Evolutionary conservation across 1,140 invertebrate species (phyloP), one percentile per base, ranked within the genome.

Genomic region (Papilio machaon): DNA sequence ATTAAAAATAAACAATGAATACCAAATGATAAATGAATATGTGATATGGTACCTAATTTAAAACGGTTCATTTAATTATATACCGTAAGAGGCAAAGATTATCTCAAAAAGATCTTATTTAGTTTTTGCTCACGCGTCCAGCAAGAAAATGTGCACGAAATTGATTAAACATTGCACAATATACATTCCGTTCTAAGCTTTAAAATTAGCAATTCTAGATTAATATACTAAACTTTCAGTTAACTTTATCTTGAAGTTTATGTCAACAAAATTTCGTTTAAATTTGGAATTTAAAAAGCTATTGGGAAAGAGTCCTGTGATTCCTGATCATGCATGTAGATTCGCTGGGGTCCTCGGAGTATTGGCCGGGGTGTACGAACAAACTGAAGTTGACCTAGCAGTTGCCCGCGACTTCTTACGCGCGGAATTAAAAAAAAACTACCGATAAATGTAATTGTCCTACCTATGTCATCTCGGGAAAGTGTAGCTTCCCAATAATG

Each of bases 51-150:
- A 30, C 2, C 23, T 30, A 64, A 64, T 64, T 64, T 30, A 30
- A 13, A 64, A 64, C 9, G 58, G 58, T 23, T 64, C 19, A 64
- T 64, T 64, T 64, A 13, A 64, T 64, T 64, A 35, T 30, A 30
- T 10, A 5, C 10, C 60, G 60, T 64, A 64, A 30, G 30, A 64
- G 60, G 60, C 23, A 23, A 64, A 64, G 60, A 30, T 30, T 30
- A 35, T 64, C 60, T 64, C 23, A 30, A 30, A 30, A 23, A 30
- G 23, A 64, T 30, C 9, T 30, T 64, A 64, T 64, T 64, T 64
- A 64, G 60, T 64, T 64, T 64, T 64, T 64, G 60, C 60, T 64
- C 60, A 64, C 19, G 19, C 19, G 19, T 64, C 60, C 10, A 64
- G 60, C 60, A 30, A 64, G 30, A 23, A 30, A 30, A 64, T 64